A percentile compares a stretch with the other conserved stretches of the same genome.
Evolutionary conservation across 2,113 vertebrate species (phyloP).

Genomic region (Gambusia holbrooki): DNA sequence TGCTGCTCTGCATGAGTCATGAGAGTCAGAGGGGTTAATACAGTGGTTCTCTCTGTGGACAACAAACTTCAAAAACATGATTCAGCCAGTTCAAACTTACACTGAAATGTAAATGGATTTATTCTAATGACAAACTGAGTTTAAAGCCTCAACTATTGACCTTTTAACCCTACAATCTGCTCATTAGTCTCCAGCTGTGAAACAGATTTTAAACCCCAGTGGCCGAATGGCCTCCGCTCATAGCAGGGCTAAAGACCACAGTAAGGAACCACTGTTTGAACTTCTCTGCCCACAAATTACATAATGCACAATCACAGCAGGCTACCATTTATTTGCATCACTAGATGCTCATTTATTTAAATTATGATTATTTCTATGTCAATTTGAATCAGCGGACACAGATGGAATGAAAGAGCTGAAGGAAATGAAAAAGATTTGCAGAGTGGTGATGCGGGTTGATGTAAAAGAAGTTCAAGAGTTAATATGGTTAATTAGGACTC

Average conservation of each 20-base stretch:
- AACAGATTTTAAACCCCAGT: background rate
- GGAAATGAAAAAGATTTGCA: background rate
- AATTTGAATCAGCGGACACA: background rate
- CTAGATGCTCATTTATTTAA: background rate
- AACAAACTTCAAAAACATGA: background rate
- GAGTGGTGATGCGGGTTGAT: background rate
- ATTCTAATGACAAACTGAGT: background rate
- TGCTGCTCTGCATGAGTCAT: background rate
- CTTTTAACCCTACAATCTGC: background rate
- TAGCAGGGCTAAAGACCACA: background rate
- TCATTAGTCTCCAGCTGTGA: background rate
- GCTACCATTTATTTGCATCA: slow-evolving; percentile 1
- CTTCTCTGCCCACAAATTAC: slow-evolving; percentile 16
- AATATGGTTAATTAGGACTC: too few species aligned
- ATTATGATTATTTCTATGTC: background rate
- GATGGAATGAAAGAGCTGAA: background rate
- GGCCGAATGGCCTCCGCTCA: background rate
- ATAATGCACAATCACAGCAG: slow-evolving; percentile 4
- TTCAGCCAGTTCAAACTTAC: background rate
- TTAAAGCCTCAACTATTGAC: slow-evolving; percentile 1
- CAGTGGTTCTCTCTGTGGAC: background rate
- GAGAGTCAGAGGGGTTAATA: background rate
- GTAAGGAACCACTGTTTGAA: slow-evolving; percentile 7
- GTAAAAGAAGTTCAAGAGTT: too few species aligned
- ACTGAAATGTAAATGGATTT: background rate